Evolutionary conservation across 2,113 vertebrate species (phyloP), one percentile per base, ranked within the genome.

Genomic region (Natator depressus): DNA sequence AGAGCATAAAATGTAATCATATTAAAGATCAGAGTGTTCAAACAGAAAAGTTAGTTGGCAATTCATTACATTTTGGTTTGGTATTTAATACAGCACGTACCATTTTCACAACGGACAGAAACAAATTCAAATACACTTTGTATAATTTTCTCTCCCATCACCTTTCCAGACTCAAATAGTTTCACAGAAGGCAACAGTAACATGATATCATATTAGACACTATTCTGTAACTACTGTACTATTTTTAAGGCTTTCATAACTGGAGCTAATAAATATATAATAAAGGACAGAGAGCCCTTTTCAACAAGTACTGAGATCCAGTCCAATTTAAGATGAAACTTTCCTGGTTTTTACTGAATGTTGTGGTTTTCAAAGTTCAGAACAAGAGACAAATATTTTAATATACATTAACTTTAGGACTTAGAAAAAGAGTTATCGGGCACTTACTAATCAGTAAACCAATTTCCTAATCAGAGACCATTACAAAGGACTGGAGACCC

Each of bases 291-390:
- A 87, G 9, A 86, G 42, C 8, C 59, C 83, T 76, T 11, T n/a
- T 79, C 59, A 55, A n/a, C 24, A 76, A 22, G 38, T 46, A 3
- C 72, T 46, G 42, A 46, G 11, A 76, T 46, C 38, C 53, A 42
- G 12, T 55, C n/a, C 80, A 84, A 2, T 42, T 31, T 59, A 57
- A 84, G n/a, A 84, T 3, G 24, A 88, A 51, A 46, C 10, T 91
- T 53, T 57, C 47, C n/a, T 75, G 12, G 54, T 24, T 91, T 80
- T n/a, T 95, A 81, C 57, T 85, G 53, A 94, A 62, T 31, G 6
- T n/a, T 12, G 46, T 5, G 3, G 9, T 90, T 93, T 80, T 69
- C 53, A 96, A 95, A 54, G 91, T 91, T 87, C 29, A 89, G 31
- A 89, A 19, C 1, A 54, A 51, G 11, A 85, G 80, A 31, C 5